Evolutionary conservation across 2,797 vertebrate genomes (phyloP), one percentile per base, ranked within the genome.

Genomic region (Chelonia mydas): DNA sequence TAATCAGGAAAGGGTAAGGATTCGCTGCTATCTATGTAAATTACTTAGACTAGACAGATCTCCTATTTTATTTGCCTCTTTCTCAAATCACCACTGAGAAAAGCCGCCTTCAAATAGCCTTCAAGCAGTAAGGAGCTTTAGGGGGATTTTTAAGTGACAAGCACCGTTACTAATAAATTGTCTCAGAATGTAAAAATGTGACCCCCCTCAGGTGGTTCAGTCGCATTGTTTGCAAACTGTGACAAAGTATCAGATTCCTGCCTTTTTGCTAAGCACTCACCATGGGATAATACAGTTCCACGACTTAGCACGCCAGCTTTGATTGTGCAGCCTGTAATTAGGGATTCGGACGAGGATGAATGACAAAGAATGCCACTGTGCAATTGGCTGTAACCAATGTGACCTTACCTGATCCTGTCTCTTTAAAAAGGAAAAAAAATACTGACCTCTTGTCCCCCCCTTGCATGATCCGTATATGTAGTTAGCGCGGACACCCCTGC

Each of bases 141-240:
- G 54, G n/a, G 84, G 91, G 83, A 96, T 97, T 98, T 98, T 87
- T 96, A 96, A 98, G 86, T 96, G 97, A 95, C 93, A 97, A 97
- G 94, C 93, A 96, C 93, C 49, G 9, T 98, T 95, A 96, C 96
- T 97, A 98, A 97, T 97, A 98, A 97, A 97, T 98, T 97, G 83
- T 89, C 95, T 98, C 95, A 96, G 96, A 97, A 98, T 95, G 96
- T 96, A 97, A 98, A 98, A 98, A 97, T 74, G 87, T 98, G 98
- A 98, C 98, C 98, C 77, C 74, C 96, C 88, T 98, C 94, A 98
- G 97, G 97, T 98, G 96, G 95, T 98, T 97, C 96, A 95, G 83
- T 90, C 95, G 90, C 97, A 95, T 95, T 99, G 98, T 99, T 99
- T 99, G 98, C 98, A 99, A 98, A 99, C 98, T 98, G 95, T 98